phyloP scores from a whole-genome alignment of 2,113 vertebrate species.

The Heptranchias perlo region DNA sequence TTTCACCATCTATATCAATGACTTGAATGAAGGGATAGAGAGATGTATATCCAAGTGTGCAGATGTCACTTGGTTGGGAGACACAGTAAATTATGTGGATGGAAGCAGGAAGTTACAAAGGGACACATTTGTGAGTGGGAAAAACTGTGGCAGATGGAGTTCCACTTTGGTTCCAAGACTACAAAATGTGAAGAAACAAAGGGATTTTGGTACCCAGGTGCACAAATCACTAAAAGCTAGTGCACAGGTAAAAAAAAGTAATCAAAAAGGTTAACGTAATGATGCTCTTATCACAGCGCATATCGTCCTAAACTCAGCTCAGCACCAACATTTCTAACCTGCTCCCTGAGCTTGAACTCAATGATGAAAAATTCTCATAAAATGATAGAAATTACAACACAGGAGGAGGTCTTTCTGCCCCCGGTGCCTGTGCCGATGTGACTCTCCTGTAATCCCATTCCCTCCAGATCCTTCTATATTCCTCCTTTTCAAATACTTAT shows the following conservation, averaged over 20 bases:
- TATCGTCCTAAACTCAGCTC: background rate
- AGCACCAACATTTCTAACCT: background rate
- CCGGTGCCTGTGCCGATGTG: no score
- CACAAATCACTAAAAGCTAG: background rate
- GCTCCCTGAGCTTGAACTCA: background rate
- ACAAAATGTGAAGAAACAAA: background rate
- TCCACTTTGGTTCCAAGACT: background rate
- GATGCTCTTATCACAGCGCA: no score
- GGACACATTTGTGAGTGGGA: background rate
- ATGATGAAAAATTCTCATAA: background rate
- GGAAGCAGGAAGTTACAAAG: background rate
- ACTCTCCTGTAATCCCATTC: background rate
- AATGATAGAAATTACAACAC: background rate
- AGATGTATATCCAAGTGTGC: background rate
- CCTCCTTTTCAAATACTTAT: background rate
- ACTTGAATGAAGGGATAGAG: background rate
- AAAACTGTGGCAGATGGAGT: background rate
- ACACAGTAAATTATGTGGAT: background rate
- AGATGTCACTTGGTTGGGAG: background rate
- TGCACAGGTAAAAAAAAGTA: background rate
- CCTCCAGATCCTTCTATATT: no score
- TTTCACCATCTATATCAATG: background rate
- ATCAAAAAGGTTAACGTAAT: no score
- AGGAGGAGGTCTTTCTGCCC: background rate
- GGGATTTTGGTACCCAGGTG: background rate